Evolutionary conservation across 2,797 vertebrate species (phyloP), one percentile per base, ranked within the genome.

Genomic region (Sus cebifrons): DNA sequence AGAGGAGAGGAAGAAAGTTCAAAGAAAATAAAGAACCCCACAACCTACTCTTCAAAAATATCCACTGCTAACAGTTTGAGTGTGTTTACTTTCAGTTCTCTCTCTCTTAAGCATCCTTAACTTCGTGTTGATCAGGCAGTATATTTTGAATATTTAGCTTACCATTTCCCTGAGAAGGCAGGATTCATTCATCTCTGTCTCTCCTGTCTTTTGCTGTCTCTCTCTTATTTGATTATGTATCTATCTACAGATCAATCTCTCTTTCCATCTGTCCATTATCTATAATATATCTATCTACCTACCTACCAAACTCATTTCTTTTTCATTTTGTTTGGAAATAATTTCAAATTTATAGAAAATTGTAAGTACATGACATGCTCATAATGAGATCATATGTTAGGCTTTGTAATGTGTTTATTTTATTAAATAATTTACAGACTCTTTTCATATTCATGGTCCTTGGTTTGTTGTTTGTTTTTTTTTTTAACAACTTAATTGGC

Each of bases 71-170:
- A 67, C 25, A 9, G 18, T 40, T 70, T 64, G 3, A 44, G 5
- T 88, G 4, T 20, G 36, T 65, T 68, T 65, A 20, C n/a, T 29
- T 94, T 73, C 5, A 12, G 4, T 27, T 64, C 20, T 74, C 20
- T 27, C 13, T 60, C 7, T 84, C 78, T 74, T 49, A 32, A 40
- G 16, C 54, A 64, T 12, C 25, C 16, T 67, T 65, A 81, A 70
- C 36, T 71, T 65, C 60, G 8, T 79, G 25, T 36, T n/a, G 27
- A 81, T 29, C 29, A 58, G 20, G 54, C 2, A 85, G 60, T 29
- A 27, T 29, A 52, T 86, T 81, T 96, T n/a, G 58, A 91, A 75
- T 65, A 83, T 49, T 85, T 70, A 64, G 23, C 14, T 88, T 81
- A 60, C 17, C 65, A 14, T 79, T 86, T 83, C 52, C n/a, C 18